Percentiles rank a stretch among this genome's conserved stretches.
These are phyloP conservation scores for Labia minor DNA, from an alignment of 2,888 invertebrate genomes.

Conservation along the genomic window DNA sequence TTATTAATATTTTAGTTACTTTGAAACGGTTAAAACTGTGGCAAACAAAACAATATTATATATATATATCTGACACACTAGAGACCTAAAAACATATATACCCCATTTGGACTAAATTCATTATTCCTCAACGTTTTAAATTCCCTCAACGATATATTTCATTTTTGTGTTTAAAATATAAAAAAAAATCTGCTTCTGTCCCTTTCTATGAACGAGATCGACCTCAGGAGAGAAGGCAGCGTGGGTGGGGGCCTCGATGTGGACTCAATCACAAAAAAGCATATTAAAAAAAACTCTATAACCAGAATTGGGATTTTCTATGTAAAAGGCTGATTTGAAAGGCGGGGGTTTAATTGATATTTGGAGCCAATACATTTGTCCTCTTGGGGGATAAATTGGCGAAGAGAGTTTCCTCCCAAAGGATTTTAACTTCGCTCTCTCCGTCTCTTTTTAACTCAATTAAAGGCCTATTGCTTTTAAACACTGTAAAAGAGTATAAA, in stretches of 20 bases:
- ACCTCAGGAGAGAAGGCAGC: not conserved
- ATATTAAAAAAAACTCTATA: no score
- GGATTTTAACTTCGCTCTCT: not conserved
- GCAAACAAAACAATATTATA: no score
- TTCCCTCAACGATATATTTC: slow-evolving; percentile 1
- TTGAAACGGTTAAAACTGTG: no score
- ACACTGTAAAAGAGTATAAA: not conserved
- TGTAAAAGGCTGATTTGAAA: not conserved
- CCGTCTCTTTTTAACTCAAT: not conserved
- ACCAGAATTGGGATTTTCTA: not conserved
- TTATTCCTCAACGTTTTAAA: slow-evolving; percentile 1
- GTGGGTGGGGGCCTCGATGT: not conserved
- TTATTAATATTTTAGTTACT: no score
- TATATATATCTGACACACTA: no score
- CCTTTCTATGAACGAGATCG: not conserved
- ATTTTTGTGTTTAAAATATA: not conserved
- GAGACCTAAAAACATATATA: no score
- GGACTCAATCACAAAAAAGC: not conserved
- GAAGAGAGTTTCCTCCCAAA: not conserved
- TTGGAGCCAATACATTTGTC: slow-evolving; percentile 13
- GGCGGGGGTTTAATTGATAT: slow-evolving; percentile 3
- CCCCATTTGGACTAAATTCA: not conserved
- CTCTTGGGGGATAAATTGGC: slow-evolving; percentile 5
- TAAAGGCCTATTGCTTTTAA: slow-evolving; percentile 8
- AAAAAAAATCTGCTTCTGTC: not conserved